Evolutionary conservation across 2,113 vertebrate species (phyloP).

Genomic region (Dipodomys ordii): DNA sequence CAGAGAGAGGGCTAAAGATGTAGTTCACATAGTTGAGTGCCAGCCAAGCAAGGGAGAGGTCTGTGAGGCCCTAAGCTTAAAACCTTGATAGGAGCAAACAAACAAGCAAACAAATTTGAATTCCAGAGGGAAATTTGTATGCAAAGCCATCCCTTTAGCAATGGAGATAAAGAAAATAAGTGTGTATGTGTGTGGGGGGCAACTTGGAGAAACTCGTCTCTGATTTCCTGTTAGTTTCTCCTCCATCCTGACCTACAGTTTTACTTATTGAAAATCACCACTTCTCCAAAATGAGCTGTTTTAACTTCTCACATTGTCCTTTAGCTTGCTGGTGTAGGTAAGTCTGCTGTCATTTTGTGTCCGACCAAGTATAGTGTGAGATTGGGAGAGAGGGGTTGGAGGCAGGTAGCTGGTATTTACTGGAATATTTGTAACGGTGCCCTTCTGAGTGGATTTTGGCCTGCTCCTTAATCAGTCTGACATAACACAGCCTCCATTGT

Average conservation of each 20-base stretch:
- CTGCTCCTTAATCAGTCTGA: not conserved
- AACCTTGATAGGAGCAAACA: too few species aligned
- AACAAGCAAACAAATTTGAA: not conserved
- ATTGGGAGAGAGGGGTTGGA: not conserved
- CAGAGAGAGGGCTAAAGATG: not conserved
- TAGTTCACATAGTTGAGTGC: too few species aligned
- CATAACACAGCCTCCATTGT: not conserved
- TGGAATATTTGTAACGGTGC: not conserved
- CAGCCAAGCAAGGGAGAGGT: too few species aligned
- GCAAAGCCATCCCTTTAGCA: not conserved
- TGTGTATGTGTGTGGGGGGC: too few species aligned
- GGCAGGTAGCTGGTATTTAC: not conserved
- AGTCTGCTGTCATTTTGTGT: not conserved
- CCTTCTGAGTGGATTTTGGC: not conserved
- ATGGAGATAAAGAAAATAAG: not conserved
- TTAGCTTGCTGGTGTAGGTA: not conserved
- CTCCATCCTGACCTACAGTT: not conserved
- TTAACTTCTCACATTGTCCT: not conserved
- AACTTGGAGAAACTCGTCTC: not conserved
- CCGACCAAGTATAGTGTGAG: not conserved
- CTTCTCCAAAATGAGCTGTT: not conserved
- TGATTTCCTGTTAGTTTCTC: not conserved
- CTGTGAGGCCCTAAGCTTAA: too few species aligned
- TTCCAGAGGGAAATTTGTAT: not conserved
- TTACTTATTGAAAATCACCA: slow-evolving; percentile 4